Evolutionary conservation across 2,797 vertebrate genomes (phyloP), one percentile per base, ranked within the genome.

Genomic region (Pseudocheirus occidentalis): DNA sequence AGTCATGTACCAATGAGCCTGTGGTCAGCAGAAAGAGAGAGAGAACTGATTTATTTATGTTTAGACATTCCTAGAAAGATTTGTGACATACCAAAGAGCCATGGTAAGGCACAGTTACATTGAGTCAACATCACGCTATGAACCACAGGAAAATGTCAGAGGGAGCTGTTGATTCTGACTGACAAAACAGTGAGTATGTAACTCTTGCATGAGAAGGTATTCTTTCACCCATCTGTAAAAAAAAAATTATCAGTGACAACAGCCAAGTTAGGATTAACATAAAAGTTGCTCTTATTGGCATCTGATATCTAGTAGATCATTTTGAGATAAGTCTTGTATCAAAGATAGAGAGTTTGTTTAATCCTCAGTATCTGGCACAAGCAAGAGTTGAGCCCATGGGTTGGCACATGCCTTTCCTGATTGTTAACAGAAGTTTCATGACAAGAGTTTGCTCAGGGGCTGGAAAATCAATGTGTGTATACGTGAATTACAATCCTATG

Each of bases 1-100:
- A 53, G 55, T 27, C 2, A 0, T 7, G 0, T 5, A 52, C 55
- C 55, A 56, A 0, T 0, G 0, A 91, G 91, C 40, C 16, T 3
- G 12, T 57, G 52, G 53, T 21, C 13, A 4, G 29, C 18, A 0
- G 10, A 9, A 0, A 27, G 21, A 27, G 21, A 55, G 52, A 0
- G 0, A 55, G 46, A 0, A 13, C 29, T 28, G 31, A 27, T 2
- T 9, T 16, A 5, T 11, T 1, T 90, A 16, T 28, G n/a, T 59
- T 0, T 34, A n/a, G 73, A 62, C 31, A 55, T 11, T 87, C 52
- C 57, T 18, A 2, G 1, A 40, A 54, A 91, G 59, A 53, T 3
- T 55, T 13, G 31, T 7, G 50, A 31, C 0, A 6, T 10, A 6
- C 28, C 29, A 0, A 21, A 13, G 0, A 0, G 34, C 50, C 6